Conservation (phyloP, 2,113 vertebrate genomes). For the Burhinus oedicnemus region DNA sequence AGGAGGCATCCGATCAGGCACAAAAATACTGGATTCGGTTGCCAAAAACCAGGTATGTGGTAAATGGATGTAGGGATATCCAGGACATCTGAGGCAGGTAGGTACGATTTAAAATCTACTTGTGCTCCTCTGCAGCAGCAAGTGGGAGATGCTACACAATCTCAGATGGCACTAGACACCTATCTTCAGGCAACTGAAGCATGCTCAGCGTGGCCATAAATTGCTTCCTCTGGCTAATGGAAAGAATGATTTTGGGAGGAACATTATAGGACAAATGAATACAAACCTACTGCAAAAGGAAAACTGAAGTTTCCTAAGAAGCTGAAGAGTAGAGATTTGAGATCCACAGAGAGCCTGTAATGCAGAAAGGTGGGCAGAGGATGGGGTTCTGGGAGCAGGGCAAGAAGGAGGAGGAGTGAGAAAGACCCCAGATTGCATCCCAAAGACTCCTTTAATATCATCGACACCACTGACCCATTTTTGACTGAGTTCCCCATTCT, state of each 20-base stretch:
- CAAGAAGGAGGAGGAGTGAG: not conserved
- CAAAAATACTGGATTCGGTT: not conserved
- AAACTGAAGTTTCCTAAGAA: not conserved
- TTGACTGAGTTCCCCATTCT: not conserved
- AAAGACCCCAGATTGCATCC: not conserved
- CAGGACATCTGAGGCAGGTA: not conserved
- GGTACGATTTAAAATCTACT: not conserved
- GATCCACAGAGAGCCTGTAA: not conserved
- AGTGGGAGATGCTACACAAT: not conserved
- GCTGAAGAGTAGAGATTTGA: not conserved
- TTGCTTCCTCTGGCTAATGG: not conserved
- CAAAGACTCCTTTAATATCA: not conserved
- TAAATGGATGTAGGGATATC: not conserved
- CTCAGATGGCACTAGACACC: not conserved
- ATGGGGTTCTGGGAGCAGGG: not conserved
- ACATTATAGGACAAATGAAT: not conserved
- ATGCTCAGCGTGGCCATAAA: not conserved
- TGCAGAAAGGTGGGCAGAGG: not conserved
- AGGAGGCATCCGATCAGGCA: not conserved
- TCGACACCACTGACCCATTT: not conserved
- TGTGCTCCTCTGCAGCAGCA: not conserved
- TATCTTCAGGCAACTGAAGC: not conserved
- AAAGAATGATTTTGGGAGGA: not conserved
- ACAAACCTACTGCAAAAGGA: not conserved
- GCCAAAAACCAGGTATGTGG: not conserved